Evolutionary conservation across 2,113 vertebrate species (phyloP), one percentile per base, ranked within the genome.

Genomic region (Datnioides undecimradiatus): DNA sequence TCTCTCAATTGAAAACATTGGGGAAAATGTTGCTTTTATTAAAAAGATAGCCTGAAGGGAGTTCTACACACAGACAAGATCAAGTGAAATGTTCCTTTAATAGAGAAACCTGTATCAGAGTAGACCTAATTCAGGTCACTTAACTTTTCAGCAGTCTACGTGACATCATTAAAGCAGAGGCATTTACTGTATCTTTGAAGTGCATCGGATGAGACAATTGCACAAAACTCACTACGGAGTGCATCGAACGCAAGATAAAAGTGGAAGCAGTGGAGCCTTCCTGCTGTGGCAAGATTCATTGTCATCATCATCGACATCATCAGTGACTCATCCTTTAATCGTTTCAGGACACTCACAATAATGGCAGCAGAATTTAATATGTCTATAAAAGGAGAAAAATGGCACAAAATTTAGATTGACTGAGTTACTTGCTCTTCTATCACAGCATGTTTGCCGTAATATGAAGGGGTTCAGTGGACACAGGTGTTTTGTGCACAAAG

Each of bases 141-240:
- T 55, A 21, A 67, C 69, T 62, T 60, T 52, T 72, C 45, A 38
- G 40, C 54, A 19, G 34, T 58, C 29, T 59, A 16, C 7, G 58
- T 76, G 46, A 77, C 60, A 76, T 76, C 68, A 83, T 80, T 76
- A 80, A 38, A 79, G 62, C 13, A 57, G 63, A 80, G 21, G 33
- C 21, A 1, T 80, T 76, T 66, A 31, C 59, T 31, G 40, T 7
- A 58, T 66, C 72, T 84, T 65, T 84, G 81, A 86, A 76, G 78
- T 33, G 33, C 38, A 72, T 74, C 40, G 0, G 6, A 73, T 66
- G 73, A 76, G 51, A 84, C 43, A 43, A 46, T 34, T 43, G 16
- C 25, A 57, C n/a, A 60, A 63, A 66, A 74, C 41, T 19, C 34
- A 46, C 34, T 67, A 13, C 10, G 33, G 41, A 76, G 19, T 48